These are phyloP conservation scores for Carcina quercana DNA, from an alignment of 2,888 invertebrate species.

Conservation along the genomic window DNA sequence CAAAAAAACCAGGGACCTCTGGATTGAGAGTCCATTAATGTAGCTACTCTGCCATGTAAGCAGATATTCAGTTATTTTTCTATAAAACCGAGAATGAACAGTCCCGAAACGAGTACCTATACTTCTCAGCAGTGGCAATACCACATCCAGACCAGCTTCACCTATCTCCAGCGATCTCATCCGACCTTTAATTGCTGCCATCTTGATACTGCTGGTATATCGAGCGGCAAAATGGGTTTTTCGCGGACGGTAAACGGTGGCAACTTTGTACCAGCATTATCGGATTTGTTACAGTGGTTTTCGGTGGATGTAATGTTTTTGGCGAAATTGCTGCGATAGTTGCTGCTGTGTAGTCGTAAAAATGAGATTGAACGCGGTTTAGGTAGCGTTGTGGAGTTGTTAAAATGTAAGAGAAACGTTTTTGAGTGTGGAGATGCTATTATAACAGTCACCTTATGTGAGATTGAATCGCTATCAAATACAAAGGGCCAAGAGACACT, in stretches of 20 bases:
- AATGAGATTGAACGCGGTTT: too few relatives aligned
- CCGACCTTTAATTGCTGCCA: slow-evolving; percentile 72
- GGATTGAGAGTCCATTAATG: too few relatives aligned
- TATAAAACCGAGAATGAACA: not conserved
- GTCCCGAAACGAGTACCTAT: not conserved
- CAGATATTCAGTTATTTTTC: not conserved
- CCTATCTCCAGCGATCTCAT: slow-evolving; percentile 15
- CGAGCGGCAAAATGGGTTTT: slow-evolving; percentile 73
- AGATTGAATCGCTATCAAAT: too few relatives aligned
- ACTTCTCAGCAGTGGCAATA: slow-evolving; percentile 6
- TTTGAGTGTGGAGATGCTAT: too few relatives aligned
- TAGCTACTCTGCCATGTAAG: too few relatives aligned
- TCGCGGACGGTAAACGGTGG: slow-evolving; percentile 56
- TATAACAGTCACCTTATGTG: too few relatives aligned
- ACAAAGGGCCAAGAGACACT: too few relatives aligned
- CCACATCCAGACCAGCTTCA: slow-evolving; percentile 34
- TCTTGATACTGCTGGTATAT: slow-evolving; percentile 73
- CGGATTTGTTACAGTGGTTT: slow-evolving; percentile 50
- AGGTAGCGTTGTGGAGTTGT: too few relatives aligned
- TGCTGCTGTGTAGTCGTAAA: too few relatives aligned
- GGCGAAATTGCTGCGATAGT: too few relatives aligned
- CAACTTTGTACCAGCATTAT: slow-evolving; percentile 65
- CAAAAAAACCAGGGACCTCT: too few relatives aligned
- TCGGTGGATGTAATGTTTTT: slow-evolving; percentile 9
- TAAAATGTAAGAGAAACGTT: too few relatives aligned